Base-by-base conservation (phyloP, 2,888 invertebrate genomes). In the Netelia melanura region DNA sequence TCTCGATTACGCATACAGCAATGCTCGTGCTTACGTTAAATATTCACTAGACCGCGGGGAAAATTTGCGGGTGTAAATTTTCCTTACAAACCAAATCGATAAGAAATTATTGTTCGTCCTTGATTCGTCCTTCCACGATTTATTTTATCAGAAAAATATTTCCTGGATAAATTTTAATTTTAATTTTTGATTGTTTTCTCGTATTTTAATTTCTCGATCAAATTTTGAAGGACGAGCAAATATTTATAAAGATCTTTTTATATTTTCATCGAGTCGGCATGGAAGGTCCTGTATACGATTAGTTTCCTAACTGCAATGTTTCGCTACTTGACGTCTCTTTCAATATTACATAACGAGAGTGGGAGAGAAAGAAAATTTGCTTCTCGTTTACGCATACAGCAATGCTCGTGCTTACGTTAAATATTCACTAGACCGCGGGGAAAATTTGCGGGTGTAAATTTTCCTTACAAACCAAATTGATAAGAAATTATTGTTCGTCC, bases 231-330 rank as follows among this genome's bases (percentile, higher is more conserved):
- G 5, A 30, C 30, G 30, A 30, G 30, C 3, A 30, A 30, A 30
- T 25, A 3, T 30, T 30, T 30, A 30, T 30, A 5, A 30, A 30
- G 3, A 30, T 30, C 3, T 30, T 30, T 30, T 48, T 6, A 14
- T 48, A 17, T 48, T 48, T 14, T 3, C 14, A 2, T 48, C 48
- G 48, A 30, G 3, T 62, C 38, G 11, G 11, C 64, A 25, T 70
- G 8, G 25, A 70, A 54, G 25, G 2, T 2, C 56, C 71, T 14
- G 38, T 71, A 71, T 11, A 43, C 8, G 11, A 17, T 80, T 48
- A 83, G 61, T 72, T 72, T 72, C 61, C 48, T 67, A 61, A 77
- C 58, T 43, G 72, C 71, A 72, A 58, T 72, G 52, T 67, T 67
- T 74, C 38, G 38, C 30, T 52, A 38, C 67, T 72, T 52, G 65